These are phyloP conservation scores for Spodoptera frugiperda DNA, from an alignment of 1,140 invertebrate species.

Conservation along the genomic window DNA sequence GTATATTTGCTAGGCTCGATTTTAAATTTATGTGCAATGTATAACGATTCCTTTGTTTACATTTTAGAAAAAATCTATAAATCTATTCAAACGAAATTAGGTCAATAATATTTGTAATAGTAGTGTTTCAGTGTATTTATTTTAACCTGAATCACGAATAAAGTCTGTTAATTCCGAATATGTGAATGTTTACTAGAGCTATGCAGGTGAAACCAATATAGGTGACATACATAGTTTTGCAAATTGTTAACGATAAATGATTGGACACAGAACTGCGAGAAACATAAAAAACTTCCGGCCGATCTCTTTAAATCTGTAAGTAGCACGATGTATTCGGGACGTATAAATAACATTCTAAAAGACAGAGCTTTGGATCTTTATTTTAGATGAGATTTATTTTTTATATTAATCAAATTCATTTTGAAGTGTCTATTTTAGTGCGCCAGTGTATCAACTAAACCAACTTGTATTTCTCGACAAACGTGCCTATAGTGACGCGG, in stretches of 20 bases:
- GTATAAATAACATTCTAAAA: constrained; percentile 42
- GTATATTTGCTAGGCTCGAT: too few species aligned
- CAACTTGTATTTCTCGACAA: constrained; percentile 12
- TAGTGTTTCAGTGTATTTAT: too few species aligned
- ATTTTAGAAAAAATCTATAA: too few species aligned
- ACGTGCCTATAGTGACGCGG: neutral
- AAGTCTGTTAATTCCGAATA: too few species aligned
- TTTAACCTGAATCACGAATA: too few species aligned
- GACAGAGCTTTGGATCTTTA: constrained; percentile 15
- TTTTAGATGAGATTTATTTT: constrained; percentile 12
- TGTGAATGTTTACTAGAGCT: too few species aligned
- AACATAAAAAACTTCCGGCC: constrained; percentile 28
- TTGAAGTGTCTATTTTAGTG: constrained; percentile 7
- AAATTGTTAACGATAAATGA: constrained; percentile 31
- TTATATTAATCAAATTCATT: constrained; percentile 18
- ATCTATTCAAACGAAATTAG: too few species aligned
- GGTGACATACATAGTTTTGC: constrained; percentile 34
- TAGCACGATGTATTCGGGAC: constrained; percentile 38
- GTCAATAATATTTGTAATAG: too few species aligned
- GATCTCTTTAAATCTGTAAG: constrained; percentile 45
- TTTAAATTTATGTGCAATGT: too few species aligned
- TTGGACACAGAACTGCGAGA: constrained; percentile 13
- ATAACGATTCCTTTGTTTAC: too few species aligned
- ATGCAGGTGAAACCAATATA: constrained; percentile 10
- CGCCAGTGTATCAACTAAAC: neutral